Evolutionary conservation across 1,140 invertebrate species (phyloP).

Genomic region (Aphelinus certus): DNA sequence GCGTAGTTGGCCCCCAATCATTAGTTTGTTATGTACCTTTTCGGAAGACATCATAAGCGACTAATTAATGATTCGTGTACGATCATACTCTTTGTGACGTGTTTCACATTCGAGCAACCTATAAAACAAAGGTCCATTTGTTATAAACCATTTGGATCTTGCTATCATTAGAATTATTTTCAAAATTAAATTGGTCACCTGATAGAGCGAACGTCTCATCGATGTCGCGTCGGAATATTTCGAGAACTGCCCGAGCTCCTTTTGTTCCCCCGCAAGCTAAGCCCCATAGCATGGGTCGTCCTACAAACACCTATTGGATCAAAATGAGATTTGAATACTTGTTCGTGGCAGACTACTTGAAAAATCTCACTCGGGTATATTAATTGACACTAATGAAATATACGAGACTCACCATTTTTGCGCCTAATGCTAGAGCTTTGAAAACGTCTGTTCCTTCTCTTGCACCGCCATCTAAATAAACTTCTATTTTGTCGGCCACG

Average conservation of each 20-base stretch:
- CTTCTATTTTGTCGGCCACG: conserved; percentile 76
- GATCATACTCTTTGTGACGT: conserved; percentile 75
- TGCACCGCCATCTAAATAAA: conserved; percentile 91
- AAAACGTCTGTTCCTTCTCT: conserved; percentile 87
- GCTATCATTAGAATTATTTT: neutral
- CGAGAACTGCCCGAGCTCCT: conserved; percentile 79
- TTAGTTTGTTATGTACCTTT: too few relatives aligned
- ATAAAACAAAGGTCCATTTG: neutral
- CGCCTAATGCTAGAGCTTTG: conserved; percentile 90
- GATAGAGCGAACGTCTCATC: conserved; percentile 80
- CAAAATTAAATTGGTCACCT: conserved; percentile 53
- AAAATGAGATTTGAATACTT: neutral
- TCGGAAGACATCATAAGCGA: neutral
- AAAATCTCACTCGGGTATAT: too few relatives aligned
- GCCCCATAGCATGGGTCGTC: conserved; percentile 89
- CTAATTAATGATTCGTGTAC: conserved; percentile 73
- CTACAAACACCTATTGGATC: conserved; percentile 78
- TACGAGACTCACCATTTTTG: conserved; percentile 74
- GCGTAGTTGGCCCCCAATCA: too few relatives aligned
- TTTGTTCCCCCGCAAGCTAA: conserved; percentile 79
- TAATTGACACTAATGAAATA: too few relatives aligned
- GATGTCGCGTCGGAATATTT: conserved; percentile 81
- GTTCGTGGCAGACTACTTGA: too few relatives aligned
- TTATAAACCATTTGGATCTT: neutral
- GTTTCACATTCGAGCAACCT: conserved; percentile 67